Percentiles rank a stretch among this genome's conserved stretches.
Evolutionary conservation across 2,113 vertebrate species (phyloP).

Genomic region (Poecilia latipinna): DNA sequence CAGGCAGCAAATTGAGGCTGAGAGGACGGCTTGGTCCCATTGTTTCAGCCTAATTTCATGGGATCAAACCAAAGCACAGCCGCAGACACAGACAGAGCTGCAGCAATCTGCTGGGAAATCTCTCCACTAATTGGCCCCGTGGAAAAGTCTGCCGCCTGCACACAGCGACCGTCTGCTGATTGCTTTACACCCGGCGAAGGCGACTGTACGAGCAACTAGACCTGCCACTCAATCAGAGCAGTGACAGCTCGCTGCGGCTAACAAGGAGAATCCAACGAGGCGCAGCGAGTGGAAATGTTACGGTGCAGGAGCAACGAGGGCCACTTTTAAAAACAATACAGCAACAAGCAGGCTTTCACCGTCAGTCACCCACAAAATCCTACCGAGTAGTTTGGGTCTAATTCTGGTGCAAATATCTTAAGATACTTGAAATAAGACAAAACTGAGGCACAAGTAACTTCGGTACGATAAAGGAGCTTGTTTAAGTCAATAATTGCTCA

Average conservation of each 20-base stretch:
- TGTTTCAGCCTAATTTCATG: constrained; percentile 72
- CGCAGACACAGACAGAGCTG: constrained; percentile 63
- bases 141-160: constrained; percentile 49
- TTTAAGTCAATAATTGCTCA: too few relatives aligned
- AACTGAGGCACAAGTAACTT: too few relatives aligned
- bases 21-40: constrained; percentile 42
- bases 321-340: constrained; percentile 20
- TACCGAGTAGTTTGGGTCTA: too few relatives aligned
- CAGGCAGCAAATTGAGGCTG: constrained; percentile 35
- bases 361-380: constrained; percentile 16
- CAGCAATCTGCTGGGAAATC: constrained; percentile 70
- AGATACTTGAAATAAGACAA: too few relatives aligned
- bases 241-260: constrained; percentile 16
- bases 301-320: constrained; percentile 25
- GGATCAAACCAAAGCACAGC: constrained; percentile 69
- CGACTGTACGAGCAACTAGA: constrained; percentile 10
- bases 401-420: too few relatives aligned
- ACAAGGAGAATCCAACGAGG: constrained; percentile 8
- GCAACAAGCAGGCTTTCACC: constrained; percentile 15
- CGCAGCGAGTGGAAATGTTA: constrained; percentile 26
- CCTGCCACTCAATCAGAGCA: constrained; percentile 52
- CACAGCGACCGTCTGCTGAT: constrained; percentile 36
- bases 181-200: constrained; percentile 38
- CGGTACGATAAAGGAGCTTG: too few relatives aligned
- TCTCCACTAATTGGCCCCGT: constrained; percentile 67